These are phyloP conservation scores for Sebastes matsubarae DNA, from an alignment of 2,797 vertebrate genomes.

Conservation along the genomic window DNA sequence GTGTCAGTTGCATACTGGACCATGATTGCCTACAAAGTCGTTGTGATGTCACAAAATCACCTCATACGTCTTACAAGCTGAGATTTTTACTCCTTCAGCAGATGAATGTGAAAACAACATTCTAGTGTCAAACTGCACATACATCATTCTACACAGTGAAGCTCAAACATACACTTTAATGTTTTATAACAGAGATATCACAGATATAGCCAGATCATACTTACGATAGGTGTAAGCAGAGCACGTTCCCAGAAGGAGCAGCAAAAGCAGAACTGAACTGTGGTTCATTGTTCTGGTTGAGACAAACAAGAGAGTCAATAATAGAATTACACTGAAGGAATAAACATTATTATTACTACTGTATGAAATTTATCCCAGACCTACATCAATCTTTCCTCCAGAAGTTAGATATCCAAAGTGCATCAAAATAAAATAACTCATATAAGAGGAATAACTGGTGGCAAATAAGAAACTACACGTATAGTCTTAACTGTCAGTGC, in stretches of 20 bases:
- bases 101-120: neutral
- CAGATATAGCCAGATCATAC: neutral
- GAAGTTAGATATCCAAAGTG: neutral
- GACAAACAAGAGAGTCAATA: neutral
- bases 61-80: neutral
- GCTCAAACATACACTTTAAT: too few relatives aligned
- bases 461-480: neutral
- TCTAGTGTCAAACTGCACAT: too few relatives aligned
- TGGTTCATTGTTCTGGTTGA: slow-evolving; percentile 33
- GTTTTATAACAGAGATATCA: neutral
- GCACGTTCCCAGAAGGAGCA: neutral
- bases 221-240: neutral
- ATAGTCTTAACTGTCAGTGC: neutral
- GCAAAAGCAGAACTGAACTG: neutral
- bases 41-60: neutral
- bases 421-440: neutral
- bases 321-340: neutral
- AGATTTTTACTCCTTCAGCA: neutral
- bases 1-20: too few relatives aligned
- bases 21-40: accelerated
- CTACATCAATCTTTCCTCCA: neutral
- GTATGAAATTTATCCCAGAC: neutral
- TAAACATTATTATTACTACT: neutral
- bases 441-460: neutral
- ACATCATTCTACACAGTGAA: neutral